A percentile compares a stretch with the other conserved stretches of the same genome.
phyloP scores from a whole-genome alignment of 30 jellyfish, hydroid and myxozoan genomes.

The Chrysaora quinquecirrha region DNA sequence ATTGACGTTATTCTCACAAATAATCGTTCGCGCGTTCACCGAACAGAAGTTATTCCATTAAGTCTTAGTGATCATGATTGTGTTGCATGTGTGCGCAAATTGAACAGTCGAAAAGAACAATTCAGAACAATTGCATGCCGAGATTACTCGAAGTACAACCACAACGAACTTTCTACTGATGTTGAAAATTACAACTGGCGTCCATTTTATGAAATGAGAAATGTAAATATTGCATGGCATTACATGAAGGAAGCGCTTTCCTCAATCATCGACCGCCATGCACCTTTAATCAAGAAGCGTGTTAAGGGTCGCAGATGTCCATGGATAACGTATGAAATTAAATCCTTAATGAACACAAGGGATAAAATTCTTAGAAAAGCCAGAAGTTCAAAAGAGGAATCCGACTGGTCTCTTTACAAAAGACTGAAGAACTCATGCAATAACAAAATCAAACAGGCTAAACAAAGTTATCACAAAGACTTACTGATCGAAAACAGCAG shows the following conservation, averaged over 20 bases:
- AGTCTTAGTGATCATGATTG: slow-evolving; percentile 19
- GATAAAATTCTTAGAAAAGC: slow-evolving; percentile 18
- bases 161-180: background rate
- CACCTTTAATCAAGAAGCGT: slow-evolving; percentile 38
- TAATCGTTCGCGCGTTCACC: background rate
- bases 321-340: slow-evolving; percentile 22
- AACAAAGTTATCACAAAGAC: slow-evolving; percentile 18
- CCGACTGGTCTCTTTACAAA: slow-evolving; percentile 33
- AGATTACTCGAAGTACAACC: slow-evolving; percentile 17
- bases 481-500: slow-evolving; percentile 27
- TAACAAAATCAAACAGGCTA: slow-evolving; percentile 10
- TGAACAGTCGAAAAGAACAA: slow-evolving; percentile 4
- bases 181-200: slow-evolving; percentile 11
- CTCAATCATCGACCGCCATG: slow-evolving; percentile 33
- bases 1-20: slow-evolving; percentile 8
- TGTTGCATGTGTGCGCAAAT: slow-evolving; percentile 8
- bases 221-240: slow-evolving; percentile 16
- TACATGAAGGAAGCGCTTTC: slow-evolving; percentile 10
- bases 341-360: slow-evolving; percentile 3
- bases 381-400: slow-evolving; percentile 7
- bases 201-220: slow-evolving; percentile 19
- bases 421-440: slow-evolving; percentile 15
- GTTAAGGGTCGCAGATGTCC: slow-evolving; percentile 26
- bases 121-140: background rate
- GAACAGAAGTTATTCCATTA: slow-evolving; percentile 8